These are phyloP conservation scores for Mythimna lalbum DNA, from an alignment of 2,888 invertebrate species.

Conservation along the genomic window DNA sequence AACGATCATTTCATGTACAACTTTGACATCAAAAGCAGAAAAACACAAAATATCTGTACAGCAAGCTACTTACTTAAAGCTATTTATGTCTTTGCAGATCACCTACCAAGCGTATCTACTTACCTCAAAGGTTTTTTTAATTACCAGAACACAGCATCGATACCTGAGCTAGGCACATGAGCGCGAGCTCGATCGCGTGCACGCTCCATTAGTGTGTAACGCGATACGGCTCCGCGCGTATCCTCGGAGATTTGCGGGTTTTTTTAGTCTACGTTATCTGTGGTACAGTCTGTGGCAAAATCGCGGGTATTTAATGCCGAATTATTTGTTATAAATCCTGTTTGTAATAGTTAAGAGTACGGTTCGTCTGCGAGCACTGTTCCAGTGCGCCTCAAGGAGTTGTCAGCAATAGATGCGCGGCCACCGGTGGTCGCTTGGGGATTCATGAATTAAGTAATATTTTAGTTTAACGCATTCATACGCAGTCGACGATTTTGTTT, in stretches of 20 bases:
- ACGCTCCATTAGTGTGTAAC: constrained; percentile 67
- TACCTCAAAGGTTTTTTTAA: constrained; percentile 53
- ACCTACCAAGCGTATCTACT: constrained; percentile 58
- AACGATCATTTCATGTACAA: constrained; percentile 1
- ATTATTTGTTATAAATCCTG: neutral
- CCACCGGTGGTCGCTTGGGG: too few relatives aligned
- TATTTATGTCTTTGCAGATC: constrained; percentile 52
- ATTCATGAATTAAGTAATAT: too few relatives aligned
- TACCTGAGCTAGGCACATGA: constrained; percentile 49
- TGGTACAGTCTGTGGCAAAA: constrained; percentile 41
- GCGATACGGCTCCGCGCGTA: constrained; percentile 57
- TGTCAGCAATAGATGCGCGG: too few relatives aligned
- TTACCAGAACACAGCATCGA: constrained; percentile 63
- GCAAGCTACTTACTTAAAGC: constrained; percentile 4
- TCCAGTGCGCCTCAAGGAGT: too few relatives aligned
- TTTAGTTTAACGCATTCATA: too few relatives aligned
- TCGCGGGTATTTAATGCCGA: constrained; percentile 8
- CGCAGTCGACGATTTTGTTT: too few relatives aligned
- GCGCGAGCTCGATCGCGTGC: constrained; percentile 54
- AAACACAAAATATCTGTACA: constrained; percentile 27
- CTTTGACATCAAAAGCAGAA: constrained; percentile 12
- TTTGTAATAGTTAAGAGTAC: too few relatives aligned
- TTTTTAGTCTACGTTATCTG: constrained; percentile 61
- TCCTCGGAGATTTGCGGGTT: constrained; percentile 64
- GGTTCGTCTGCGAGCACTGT: too few relatives aligned